A percentile compares a stretch with the other conserved stretches of the same genome.
phyloP scores from a whole-genome alignment of 2,797 vertebrate species.

The Zenarchopterus dispar region DNA sequence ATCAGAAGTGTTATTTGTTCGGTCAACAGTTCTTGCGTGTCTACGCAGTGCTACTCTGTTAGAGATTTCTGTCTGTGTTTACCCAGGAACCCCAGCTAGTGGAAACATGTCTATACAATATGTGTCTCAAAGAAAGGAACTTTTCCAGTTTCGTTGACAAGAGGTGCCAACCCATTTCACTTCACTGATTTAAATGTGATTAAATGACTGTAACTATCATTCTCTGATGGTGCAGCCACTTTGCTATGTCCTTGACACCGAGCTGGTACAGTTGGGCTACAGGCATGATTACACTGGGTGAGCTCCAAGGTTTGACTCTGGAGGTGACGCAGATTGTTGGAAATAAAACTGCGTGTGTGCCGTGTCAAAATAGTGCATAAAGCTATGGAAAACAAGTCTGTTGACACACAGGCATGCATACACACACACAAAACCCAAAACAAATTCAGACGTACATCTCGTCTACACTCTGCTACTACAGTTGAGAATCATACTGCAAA shows the following conservation, averaged over 20 bases:
- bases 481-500: constrained; percentile 8
- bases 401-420: constrained; percentile 1
- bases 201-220: constrained; percentile 9
- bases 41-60: too few species aligned
- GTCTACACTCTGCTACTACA: constrained; percentile 39
- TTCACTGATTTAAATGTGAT: constrained; percentile 11
- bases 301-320: constrained; percentile 47
- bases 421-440: constrained; percentile 13
- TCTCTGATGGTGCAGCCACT: constrained; percentile 15
- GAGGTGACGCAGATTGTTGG: constrained; percentile 33
- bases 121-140: neutral
- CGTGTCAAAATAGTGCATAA: constrained; percentile 37
- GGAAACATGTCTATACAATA: too few species aligned
- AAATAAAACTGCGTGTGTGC: constrained; percentile 16
- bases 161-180: neutral
- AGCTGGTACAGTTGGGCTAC: constrained; percentile 35
- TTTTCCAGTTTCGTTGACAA: constrained; percentile 2
- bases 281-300: constrained; percentile 50
- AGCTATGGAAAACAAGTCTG: constrained; percentile 18
- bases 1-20: too few species aligned
- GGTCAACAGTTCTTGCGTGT: too few species aligned
- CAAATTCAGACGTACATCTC: constrained; percentile 33
- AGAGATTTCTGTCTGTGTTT: too few species aligned
- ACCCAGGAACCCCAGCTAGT: too few species aligned
- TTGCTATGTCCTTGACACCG: constrained; percentile 47